Percentiles rank a stretch among this genome's conserved stretches.
Evolutionary conservation across 1,140 invertebrate species (phyloP).

Genomic region (Temnothorax nylanderi): DNA sequence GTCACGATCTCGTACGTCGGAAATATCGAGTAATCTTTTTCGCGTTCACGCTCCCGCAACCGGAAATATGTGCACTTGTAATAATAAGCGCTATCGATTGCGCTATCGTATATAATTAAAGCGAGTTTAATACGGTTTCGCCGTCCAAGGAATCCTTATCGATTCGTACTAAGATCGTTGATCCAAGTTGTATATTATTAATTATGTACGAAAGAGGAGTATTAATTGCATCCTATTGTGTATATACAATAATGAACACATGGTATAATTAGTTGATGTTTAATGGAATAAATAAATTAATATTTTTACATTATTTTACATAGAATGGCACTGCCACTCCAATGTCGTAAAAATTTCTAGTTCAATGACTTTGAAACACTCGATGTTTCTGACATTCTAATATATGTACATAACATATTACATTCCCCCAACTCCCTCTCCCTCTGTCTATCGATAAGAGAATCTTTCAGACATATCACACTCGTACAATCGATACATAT

Average conservation of each 20-base stretch:
- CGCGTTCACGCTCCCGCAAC: not conserved
- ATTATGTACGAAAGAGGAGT: not conserved
- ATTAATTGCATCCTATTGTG: not conserved
- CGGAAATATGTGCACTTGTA: not conserved
- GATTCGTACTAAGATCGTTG: not conserved
- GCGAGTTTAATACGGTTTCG: not conserved
- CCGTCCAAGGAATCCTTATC: not conserved
- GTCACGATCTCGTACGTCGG: slow-evolving; percentile 24
- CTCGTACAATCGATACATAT: not conserved
- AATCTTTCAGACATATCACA: not conserved
- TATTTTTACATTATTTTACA: slow-evolving; percentile 26
- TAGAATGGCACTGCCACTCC: slow-evolving; percentile 35
- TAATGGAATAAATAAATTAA: slow-evolving; percentile 34
- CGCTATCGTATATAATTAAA: not conserved
- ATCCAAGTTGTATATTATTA: not conserved
- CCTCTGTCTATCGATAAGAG: not conserved
- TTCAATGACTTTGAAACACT: not conserved
- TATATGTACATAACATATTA: slow-evolving; percentile 13
- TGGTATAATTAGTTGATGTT: not conserved
- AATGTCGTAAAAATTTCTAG: not conserved
- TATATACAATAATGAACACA: not conserved
- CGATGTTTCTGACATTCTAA: not conserved
- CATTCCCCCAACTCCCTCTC: not conserved
- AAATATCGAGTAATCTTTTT: slow-evolving; percentile 39
- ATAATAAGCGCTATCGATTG: not conserved